Base-by-base conservation (phyloP, 1,140 invertebrate species). In the Hylaeus volcanicus region DNA sequence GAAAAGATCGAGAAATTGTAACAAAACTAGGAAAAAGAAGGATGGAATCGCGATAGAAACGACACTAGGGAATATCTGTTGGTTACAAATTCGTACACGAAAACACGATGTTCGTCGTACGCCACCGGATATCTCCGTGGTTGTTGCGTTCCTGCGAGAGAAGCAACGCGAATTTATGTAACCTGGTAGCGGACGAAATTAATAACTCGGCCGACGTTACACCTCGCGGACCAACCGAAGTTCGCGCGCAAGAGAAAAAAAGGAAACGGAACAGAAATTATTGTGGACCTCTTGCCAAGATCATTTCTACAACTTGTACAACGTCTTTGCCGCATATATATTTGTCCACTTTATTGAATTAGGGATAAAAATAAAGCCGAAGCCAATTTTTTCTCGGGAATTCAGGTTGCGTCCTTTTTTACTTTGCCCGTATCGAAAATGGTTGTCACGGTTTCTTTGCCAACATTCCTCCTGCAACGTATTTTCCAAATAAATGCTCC, bases 111-210 rank as follows among this genome's bases (percentile, higher is more conserved):
- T 51, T 51, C 51, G 51, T 63, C 37, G 61, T 0, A 41, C 1
- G 37, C 51, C 11, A 51, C 9, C 9, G 51, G 51, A 51, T 51
- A 9, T 51, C 51, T 48, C 45, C 64, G n/a, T 8, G n/a, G 43
- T 26, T 9, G 64, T 51, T 66, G 11, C 26, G 58, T 43, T 11
- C 43, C 9, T 48, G 5, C 66, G 70, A 26, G 15, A 9, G 11
- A 5, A 55, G n/a, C 5, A 2, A 0, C 53, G 9, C 41, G 53
- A 58, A 71, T 71, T 71, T 71, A 58, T 71, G 69, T 71, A 71
- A 71, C 55, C 69, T 58, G 55, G 14, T 39, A 39, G 41, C 69
- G 9, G 69, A 71, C 55, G 69, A 63, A 74, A 74, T 63, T 74
- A 74, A 74, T 74, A 74, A 51, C 72, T 48, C 58, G 72, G 72